A percentile compares a stretch with the other conserved stretches of the same genome.
phyloP scores from a whole-genome alignment of 2,113 vertebrate genomes.

The Machaerirhynchus nigripectus region DNA sequence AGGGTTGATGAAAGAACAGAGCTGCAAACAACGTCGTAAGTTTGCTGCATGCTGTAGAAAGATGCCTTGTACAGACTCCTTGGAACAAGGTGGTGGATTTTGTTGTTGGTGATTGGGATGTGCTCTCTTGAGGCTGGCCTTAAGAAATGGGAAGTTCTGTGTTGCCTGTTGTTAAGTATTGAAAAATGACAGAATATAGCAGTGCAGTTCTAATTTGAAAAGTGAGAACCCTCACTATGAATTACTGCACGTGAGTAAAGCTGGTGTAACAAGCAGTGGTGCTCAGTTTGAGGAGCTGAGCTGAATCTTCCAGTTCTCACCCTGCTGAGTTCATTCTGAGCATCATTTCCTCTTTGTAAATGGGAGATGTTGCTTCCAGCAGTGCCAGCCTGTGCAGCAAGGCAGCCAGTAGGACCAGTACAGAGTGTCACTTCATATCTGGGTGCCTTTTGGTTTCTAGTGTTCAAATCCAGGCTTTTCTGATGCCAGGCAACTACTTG shows the following conservation, averaged over 20 bases:
- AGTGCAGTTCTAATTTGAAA: not conserved
- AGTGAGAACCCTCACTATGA: fast-evolving
- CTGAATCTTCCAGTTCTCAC: not conserved
- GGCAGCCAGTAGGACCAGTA: not conserved
- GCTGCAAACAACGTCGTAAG: fast-evolving
- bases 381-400: not conserved
- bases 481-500: not conserved
- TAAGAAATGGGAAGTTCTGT: not conserved
- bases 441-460: not conserved
- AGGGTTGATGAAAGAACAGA: not conserved
- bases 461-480: not conserved
- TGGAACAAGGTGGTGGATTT: not conserved
- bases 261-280: not conserved
- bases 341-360: slow-evolving; percentile 4
- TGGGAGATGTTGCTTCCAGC: not conserved
- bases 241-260: not conserved
- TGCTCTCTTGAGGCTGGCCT: not conserved
- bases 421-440: not conserved
- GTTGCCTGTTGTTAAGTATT: not conserved
- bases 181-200: not conserved
- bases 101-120: not conserved
- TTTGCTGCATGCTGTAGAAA: not conserved
- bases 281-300: not conserved
- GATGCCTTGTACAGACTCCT: not conserved
- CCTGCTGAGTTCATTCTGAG: not conserved